phyloP scores from a whole-genome alignment of 2,888 invertebrate genomes.

The Scrobipalpa costella region DNA sequence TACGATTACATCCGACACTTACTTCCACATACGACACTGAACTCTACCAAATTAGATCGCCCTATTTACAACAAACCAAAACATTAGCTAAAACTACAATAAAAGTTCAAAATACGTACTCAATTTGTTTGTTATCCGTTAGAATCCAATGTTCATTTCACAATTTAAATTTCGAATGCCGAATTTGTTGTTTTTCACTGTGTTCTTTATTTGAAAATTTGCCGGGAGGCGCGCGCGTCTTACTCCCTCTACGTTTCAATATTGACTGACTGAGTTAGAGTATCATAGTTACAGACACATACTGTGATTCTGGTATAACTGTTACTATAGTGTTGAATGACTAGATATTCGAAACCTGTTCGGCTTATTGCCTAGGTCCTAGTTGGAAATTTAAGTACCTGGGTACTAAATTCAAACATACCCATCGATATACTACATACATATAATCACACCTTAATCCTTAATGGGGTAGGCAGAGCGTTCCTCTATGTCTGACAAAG shows the following conservation, averaged over 20 bases:
- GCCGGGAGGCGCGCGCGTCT: slow-evolving; percentile 10
- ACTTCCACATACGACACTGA: slow-evolving; percentile 16
- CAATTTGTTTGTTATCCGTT: not conserved
- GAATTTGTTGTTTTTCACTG: not conserved
- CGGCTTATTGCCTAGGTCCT: slow-evolving; percentile 23
- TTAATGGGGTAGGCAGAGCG: too few species aligned
- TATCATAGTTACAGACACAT: not conserved
- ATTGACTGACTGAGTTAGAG: not conserved
- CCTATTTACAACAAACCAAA: slow-evolving; percentile 15
- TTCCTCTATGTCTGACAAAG: too few species aligned
- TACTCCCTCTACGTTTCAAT: not conserved
- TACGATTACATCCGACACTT: slow-evolving; percentile 3
- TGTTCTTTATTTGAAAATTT: not conserved
- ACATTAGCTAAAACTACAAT: not conserved
- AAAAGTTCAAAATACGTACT: not conserved
- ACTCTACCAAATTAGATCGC: slow-evolving; percentile 18
- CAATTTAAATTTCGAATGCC: not conserved
- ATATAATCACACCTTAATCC: too few species aligned
- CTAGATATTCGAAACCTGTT: slow-evolving; percentile 7
- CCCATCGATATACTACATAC: too few species aligned
- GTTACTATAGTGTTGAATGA: not conserved
- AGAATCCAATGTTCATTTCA: slow-evolving; percentile 21
- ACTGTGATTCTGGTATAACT: not conserved
- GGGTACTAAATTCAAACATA: too few species aligned
- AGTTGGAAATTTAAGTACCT: not conserved